Evolutionary conservation across 30 jellyfish, hydroid and myxozoan species (phyloP), one percentile per base, ranked within the genome.

Genomic region (Aurelia sp.): DNA sequence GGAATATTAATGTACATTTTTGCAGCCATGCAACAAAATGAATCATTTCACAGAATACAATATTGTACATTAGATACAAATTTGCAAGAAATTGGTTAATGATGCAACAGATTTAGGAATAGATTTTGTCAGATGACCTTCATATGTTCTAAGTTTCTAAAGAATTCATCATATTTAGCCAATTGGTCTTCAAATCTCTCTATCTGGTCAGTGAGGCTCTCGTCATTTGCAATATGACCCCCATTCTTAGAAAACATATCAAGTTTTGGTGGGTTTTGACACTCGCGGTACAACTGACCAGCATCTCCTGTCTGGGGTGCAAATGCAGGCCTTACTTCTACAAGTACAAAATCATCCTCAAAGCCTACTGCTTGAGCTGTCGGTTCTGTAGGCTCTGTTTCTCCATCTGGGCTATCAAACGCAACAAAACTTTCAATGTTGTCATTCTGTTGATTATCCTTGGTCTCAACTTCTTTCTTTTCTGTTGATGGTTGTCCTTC

Each of bases 281-380:
- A 87, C 44, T 94, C 96, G 31, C 96, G 62, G 84, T 81, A 94
- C 18, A 94, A 60, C 55, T 74, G 85, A 0, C 95, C 99, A 23
- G 96, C 99, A 66, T 95, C 94, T 13, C 92, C 93, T 6, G 73
- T 90, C 23, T 80, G 94, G 18, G 95, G 85, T 6, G 91, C 89
- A 94, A 94, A 94, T 9, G 99, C 99, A 48, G 99, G 99, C 21
- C 99, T 88, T 17, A 94, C 89, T 69, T 94, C 99, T 0, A 94
- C 99, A 50, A 94, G 92, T 6, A 94, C 99, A 89, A 94, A 94
- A 64, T 94, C 99, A 94, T 94, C 99, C 67, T 94, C 99, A 74
- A 83, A 84, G 11, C 97, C 99, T 44, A 94, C 99, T 11, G 97
- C 99, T 55, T 89, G 96, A 15, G 97, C 99, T 13, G 73, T 71